These are phyloP conservation scores for Sternotherus odoratus DNA, from an alignment of 2,797 vertebrate species.

Conservation along the genomic window DNA sequence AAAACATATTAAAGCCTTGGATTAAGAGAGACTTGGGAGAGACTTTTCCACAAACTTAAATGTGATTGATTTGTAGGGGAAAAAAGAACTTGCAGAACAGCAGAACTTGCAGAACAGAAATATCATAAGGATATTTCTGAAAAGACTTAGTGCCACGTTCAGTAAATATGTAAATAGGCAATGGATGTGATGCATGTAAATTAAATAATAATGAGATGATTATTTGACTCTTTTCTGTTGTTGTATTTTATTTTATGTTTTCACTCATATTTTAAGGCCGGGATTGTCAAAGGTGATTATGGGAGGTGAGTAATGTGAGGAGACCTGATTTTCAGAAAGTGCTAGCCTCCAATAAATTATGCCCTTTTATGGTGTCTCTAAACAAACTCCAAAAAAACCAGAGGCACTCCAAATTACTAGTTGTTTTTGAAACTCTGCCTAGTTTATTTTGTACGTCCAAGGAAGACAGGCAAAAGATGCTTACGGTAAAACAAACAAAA, in stretches of 20 bases:
- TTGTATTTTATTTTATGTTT: not conserved
- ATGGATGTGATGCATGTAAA: not conserved
- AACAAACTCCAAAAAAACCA: not conserved
- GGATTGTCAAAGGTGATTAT: not conserved
- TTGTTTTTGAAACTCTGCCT: not conserved
- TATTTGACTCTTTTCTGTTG: not conserved
- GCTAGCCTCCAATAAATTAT: not conserved
- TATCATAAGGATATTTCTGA: not conserved
- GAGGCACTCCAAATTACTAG: not conserved
- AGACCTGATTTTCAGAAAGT: not conserved
- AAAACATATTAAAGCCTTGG: not conserved
- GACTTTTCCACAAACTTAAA: not conserved
- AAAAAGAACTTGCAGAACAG: not conserved
- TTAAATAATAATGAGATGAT: not conserved
- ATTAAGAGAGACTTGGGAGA: not conserved
- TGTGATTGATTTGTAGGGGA: not conserved
- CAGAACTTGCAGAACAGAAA: not conserved
- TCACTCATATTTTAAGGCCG: not conserved
- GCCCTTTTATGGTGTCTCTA: not conserved
- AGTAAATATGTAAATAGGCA: not conserved
- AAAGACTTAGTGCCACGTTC: not conserved
- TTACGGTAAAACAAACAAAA: not conserved
- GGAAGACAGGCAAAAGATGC: not conserved
- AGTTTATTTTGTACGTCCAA: not conserved
- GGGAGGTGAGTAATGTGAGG: not conserved